These are phyloP conservation scores for Diuraphis noxia DNA, from an alignment of 1,140 invertebrate species.

Conservation along the genomic window DNA sequence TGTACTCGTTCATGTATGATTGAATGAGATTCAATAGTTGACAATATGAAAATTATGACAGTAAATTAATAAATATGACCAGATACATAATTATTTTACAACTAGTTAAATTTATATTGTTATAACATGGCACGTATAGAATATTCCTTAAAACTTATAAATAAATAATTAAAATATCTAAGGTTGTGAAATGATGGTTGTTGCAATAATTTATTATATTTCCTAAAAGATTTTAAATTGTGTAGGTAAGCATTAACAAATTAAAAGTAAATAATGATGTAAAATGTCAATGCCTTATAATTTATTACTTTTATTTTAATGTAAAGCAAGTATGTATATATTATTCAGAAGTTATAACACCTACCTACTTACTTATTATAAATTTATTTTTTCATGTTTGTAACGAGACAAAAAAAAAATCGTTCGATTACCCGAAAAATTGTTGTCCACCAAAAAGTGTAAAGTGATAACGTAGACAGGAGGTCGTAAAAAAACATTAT, in stretches of 20 bases:
- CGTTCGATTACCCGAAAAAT: slow-evolving; percentile 6
- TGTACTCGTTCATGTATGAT: neutral
- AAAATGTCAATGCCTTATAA: neutral
- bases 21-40: neutral
- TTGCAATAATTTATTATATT: neutral
- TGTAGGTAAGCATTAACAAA: slow-evolving; percentile 20
- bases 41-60: neutral
- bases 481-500: slow-evolving; percentile 23
- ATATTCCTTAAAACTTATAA: neutral
- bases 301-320: slow-evolving; percentile 2
- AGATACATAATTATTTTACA: neutral
- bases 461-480: slow-evolving; percentile 1
- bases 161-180: neutral
- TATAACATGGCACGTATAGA: neutral
- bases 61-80: neutral
- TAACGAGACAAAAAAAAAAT: neutral
- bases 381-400: neutral
- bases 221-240: neutral
- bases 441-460: neutral
- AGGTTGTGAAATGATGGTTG: neutral
- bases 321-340: neutral
- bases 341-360: slow-evolving; percentile 32
- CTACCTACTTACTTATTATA: neutral
- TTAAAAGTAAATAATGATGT: slow-evolving; percentile 35
- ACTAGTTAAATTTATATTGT: neutral